Conservation (phyloP, 1,140 invertebrate species). For the Thalassaphorura encarpata region DNA sequence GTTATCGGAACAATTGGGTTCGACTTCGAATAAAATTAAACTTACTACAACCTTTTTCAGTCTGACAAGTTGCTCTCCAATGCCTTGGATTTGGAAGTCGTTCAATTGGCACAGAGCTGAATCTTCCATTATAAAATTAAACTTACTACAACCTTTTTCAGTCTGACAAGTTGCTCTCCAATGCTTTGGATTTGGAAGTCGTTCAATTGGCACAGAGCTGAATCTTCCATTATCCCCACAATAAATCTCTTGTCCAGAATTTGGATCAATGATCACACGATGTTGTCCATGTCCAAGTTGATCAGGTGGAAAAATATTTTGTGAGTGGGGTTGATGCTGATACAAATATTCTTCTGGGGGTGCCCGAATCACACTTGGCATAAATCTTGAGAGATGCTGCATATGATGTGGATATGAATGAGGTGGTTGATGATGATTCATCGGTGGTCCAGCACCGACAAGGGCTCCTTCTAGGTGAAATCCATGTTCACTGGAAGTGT, state of each 20-base stretch:
- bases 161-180: conserved; percentile 22
- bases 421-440: no score
- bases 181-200: conserved; percentile 8
- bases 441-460: no score
- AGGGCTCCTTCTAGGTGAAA: no score
- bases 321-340: neutral
- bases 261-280: neutral
- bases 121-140: neutral
- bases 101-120: neutral
- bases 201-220: neutral
- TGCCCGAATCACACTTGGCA: no score
- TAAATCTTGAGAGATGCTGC: no score
- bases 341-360: conserved; percentile 29
- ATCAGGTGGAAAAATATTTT: neutral
- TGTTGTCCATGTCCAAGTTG: neutral
- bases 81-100: conserved; percentile 9
- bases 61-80: conserved; percentile 22
- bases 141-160: conserved; percentile 28
- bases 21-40: neutral
- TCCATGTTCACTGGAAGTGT: no score
- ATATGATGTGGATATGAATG: no score
- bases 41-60: conserved; percentile 28
- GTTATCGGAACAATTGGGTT: neutral
- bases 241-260: neutral
- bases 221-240: neutral